Evolutionary conservation across 2,113 vertebrate genomes (phyloP).

Genomic region (Malurus melanocephalus): DNA sequence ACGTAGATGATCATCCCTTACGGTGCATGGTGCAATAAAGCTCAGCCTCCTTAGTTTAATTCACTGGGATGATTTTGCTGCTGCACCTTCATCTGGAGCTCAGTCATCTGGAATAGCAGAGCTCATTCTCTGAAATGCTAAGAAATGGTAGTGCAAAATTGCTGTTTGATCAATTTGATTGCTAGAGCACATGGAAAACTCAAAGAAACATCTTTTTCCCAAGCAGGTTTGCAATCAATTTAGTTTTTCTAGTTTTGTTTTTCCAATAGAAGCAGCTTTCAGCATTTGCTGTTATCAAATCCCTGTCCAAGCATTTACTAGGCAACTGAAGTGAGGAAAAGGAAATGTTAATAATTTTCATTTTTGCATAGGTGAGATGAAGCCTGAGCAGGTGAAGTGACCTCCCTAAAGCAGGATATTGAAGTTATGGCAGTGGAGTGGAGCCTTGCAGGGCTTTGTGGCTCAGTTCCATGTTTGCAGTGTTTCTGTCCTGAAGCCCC

Average conservation of each 20-base stretch:
- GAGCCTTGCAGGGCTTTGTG: not conserved
- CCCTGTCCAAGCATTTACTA: not conserved
- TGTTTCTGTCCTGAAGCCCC: not conserved
- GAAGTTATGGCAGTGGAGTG: not conserved
- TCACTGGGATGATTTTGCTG: not conserved
- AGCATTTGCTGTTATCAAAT: not conserved
- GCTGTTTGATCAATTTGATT: not conserved
- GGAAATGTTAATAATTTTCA: not conserved
- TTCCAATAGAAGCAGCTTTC: not conserved
- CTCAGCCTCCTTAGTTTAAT: not conserved
- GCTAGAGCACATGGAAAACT: not conserved
- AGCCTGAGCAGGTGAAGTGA: not conserved
- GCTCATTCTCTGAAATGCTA: not conserved
- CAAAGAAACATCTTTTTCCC: not conserved
- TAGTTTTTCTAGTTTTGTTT: not conserved
- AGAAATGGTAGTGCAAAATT: not conserved
- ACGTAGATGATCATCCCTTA: rapidly evolving
- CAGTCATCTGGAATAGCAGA: not conserved
- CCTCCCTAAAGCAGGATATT: not conserved
- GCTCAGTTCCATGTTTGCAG: not conserved
- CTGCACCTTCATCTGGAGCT: not conserved
- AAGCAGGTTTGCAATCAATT: not conserved
- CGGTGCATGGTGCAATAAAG: not conserved
- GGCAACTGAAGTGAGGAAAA: not conserved
- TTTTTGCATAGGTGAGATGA: not conserved